These are phyloP conservation scores for Gambelia wislizenii DNA, from an alignment of 2,797 vertebrate genomes.

Conservation along the genomic window DNA sequence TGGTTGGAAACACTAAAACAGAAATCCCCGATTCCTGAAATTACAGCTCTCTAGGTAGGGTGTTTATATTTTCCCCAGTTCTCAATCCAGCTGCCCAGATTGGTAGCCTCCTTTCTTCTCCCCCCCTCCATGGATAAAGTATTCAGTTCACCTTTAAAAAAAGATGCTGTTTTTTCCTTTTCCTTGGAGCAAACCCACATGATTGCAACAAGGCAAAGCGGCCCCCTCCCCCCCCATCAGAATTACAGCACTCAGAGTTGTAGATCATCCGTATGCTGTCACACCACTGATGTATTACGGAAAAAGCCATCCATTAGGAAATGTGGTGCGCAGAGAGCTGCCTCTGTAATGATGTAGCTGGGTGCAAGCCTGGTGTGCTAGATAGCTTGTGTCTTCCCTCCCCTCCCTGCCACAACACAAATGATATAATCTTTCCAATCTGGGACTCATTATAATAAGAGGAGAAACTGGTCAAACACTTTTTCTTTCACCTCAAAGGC, in stretches of 20 bases:
- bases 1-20: neutral
- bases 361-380: neutral
- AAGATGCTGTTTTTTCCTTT: slow-evolving; percentile 18
- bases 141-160: slow-evolving; percentile 66
- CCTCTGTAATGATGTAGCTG: slow-evolving; percentile 47
- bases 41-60: neutral
- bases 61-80: neutral
- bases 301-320: slow-evolving; percentile 74
- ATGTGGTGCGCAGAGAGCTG: slow-evolving; percentile 48
- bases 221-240: slow-evolving; percentile 73
- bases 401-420: slow-evolving; percentile 20
- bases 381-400: slow-evolving; percentile 11
- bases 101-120: neutral
- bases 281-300: slow-evolving; percentile 67
- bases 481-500: slow-evolving; percentile 49
- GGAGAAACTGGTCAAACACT: slow-evolving; percentile 38
- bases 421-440: slow-evolving; percentile 27
- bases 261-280: slow-evolving; percentile 77
- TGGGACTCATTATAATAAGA: slow-evolving; percentile 36
- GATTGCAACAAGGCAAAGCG: slow-evolving; percentile 71
- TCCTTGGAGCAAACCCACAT: slow-evolving; percentile 60
- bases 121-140: neutral
- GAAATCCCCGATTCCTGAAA: slow-evolving; percentile 1
- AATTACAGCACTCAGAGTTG: slow-evolving; percentile 43
- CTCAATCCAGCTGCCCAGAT: neutral